Evolutionary conservation across 2,888 invertebrate species (phyloP).

Genomic region (Tenthredo livida): DNA sequence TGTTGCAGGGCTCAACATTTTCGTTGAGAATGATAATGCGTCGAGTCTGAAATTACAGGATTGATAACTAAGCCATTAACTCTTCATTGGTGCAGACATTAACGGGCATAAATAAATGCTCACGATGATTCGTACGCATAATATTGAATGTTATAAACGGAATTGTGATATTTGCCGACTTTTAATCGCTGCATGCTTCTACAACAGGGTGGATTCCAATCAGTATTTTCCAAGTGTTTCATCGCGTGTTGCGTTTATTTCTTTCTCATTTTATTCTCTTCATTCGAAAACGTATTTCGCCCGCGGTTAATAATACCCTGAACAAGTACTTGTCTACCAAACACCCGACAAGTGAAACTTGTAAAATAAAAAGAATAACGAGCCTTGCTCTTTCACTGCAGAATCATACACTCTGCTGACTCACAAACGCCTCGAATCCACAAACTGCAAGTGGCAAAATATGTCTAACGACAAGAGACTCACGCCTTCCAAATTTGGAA

Average conservation of each 20-base stretch:
- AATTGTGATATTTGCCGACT: not conserved
- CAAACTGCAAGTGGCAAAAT: not conserved
- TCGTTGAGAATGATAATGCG: too few relatives aligned
- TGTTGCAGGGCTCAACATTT: too few relatives aligned
- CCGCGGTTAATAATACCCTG: not conserved
- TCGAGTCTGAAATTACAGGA: too few relatives aligned
- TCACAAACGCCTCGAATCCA: slow-evolving; percentile 5
- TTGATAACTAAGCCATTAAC: too few relatives aligned
- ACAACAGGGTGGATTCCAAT: not conserved
- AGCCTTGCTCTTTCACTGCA: not conserved
- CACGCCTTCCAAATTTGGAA: not conserved
- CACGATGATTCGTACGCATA: not conserved
- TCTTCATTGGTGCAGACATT: too few relatives aligned
- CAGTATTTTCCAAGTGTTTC: not conserved
- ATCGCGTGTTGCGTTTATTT: not conserved
- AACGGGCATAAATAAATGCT: too few relatives aligned
- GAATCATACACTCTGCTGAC: slow-evolving; percentile 6
- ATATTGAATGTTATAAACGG: not conserved
- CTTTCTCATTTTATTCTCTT: not conserved
- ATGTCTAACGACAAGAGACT: slow-evolving; percentile 7
- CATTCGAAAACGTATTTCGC: not conserved
- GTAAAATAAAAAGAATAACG: slow-evolving; percentile 15
- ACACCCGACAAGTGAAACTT: slow-evolving; percentile 12
- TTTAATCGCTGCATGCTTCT: not conserved
- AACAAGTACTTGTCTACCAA: not conserved